Conservation (phyloP, 1,140 invertebrate species). For the Acyrthosiphon pisum region DNA sequence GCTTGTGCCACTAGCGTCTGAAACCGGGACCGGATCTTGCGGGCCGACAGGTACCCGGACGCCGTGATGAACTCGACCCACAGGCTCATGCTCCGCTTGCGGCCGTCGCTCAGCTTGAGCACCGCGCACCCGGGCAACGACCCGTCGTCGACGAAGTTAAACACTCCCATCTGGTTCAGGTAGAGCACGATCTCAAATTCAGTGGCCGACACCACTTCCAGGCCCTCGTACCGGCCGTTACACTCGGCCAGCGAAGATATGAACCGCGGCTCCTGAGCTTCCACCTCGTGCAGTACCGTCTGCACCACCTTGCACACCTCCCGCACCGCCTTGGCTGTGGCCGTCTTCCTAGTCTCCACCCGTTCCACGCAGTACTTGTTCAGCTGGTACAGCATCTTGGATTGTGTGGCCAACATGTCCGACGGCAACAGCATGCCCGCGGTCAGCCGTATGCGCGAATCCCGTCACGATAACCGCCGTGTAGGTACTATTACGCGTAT, state of each 20-base stretch:
- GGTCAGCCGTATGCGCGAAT: background rate
- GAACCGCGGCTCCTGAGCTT: conserved; percentile 95
- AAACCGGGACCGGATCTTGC: conserved; percentile 93
- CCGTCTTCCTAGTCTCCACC: conserved; percentile 82
- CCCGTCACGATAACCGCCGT: background rate
- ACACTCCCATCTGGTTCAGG: conserved; percentile 96
- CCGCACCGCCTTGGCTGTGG: conserved; percentile 85
- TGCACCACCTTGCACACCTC: conserved; percentile 95
- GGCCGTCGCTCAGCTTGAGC: conserved; percentile 89
- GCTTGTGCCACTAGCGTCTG: conserved; percentile 92
- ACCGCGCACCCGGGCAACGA: conserved; percentile 92
- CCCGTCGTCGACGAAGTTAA: conserved; percentile 95
- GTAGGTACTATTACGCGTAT: too few relatives aligned
- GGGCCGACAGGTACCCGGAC: conserved; percentile 88
- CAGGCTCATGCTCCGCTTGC: conserved; percentile 93
- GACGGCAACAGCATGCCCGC: conserved; percentile 78
- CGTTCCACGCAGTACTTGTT: conserved; percentile 93
- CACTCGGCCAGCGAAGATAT: conserved; percentile 90
- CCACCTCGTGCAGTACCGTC: conserved; percentile 94
- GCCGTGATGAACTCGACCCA: conserved; percentile 98
- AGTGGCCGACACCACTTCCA: conserved; percentile 86
- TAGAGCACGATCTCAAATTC: conserved; percentile 96
- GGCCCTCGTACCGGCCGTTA: conserved; percentile 86
- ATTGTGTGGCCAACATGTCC: conserved; percentile 84
- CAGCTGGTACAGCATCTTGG: conserved; percentile 90